These are phyloP conservation scores for Microtus oregoni DNA, from an alignment of 2,113 vertebrate species.

Conservation along the genomic window DNA sequence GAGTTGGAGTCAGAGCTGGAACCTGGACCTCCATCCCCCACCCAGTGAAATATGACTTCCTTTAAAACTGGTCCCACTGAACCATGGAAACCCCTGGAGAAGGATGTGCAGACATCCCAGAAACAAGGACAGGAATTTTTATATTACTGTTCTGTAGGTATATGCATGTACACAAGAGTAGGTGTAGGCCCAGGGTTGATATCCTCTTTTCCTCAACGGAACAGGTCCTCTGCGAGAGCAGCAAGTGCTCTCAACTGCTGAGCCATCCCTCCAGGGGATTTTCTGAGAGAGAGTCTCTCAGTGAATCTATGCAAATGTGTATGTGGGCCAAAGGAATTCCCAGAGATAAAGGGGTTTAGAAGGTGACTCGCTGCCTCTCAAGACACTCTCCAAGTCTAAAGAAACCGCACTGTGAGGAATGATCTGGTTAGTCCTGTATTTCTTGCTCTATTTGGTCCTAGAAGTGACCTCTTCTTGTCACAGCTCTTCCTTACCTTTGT, in stretches of 20 bases:
- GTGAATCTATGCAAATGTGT: background rate
- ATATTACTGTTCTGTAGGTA: background rate
- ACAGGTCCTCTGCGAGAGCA: background rate
- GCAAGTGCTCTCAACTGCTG: background rate
- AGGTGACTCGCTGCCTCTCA: background rate
- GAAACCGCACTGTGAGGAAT: background rate
- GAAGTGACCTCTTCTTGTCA: background rate
- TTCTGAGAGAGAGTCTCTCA: background rate
- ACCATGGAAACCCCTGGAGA: background rate
- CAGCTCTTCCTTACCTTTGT: slow-evolving; percentile 6
- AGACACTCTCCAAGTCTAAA: background rate
- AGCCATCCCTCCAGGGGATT: background rate
- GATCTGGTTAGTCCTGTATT: background rate
- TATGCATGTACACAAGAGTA: background rate
- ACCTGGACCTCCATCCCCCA: background rate
- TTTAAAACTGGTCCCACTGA: background rate
- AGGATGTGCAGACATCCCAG: background rate
- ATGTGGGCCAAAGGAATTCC: background rate
- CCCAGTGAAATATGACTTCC: background rate
- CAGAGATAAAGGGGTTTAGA: background rate
- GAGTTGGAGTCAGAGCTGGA: background rate
- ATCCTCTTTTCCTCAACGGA: background rate
- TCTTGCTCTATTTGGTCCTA: background rate
- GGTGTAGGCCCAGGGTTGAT: too few species aligned
- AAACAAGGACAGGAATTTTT: background rate